Conservation (phyloP, 2,888 invertebrate species). For the Odontomyia ornata region DNA sequence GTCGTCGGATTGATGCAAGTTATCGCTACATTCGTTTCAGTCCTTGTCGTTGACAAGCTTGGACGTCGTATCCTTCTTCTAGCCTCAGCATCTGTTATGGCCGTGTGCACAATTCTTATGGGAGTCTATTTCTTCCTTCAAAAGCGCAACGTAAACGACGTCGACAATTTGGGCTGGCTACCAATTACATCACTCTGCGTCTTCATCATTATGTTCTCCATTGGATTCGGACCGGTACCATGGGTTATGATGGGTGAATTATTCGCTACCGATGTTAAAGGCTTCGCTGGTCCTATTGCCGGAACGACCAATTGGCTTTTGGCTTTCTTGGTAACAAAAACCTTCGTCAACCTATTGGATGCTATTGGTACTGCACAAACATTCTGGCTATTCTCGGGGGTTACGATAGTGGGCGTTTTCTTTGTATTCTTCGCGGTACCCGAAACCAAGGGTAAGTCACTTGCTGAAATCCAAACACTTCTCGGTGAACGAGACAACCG, state of each 20-base stretch:
- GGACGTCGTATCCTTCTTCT: constrained; percentile 82
- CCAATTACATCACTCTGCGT: constrained; percentile 78
- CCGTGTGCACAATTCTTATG: constrained; percentile 73
- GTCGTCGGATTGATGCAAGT: constrained; percentile 87
- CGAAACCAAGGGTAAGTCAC: constrained; percentile 67
- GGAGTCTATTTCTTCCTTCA: constrained; percentile 74
- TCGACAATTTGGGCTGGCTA: constrained; percentile 73
- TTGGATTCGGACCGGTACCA: constrained; percentile 89
- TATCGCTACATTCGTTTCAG: constrained; percentile 72
- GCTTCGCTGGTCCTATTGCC: constrained; percentile 78
- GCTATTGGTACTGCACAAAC: constrained; percentile 71
- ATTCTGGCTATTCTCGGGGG: constrained; percentile 78
- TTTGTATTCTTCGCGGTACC: constrained; percentile 73
- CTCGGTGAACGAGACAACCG: constrained; percentile 52
- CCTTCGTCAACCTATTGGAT: constrained; percentile 69
- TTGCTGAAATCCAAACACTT: constrained; percentile 61
- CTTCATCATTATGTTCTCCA: constrained; percentile 82
- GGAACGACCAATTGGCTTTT: constrained; percentile 84
- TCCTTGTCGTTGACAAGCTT: constrained; percentile 80
- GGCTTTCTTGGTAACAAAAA: constrained; percentile 82
- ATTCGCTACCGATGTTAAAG: constrained; percentile 81
- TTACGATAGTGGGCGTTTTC: constrained; percentile 72
- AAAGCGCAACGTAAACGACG: constrained; percentile 57
- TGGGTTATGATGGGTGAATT: constrained; percentile 80
- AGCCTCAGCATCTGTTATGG: constrained; percentile 76